Conservation (phyloP, 2,113 vertebrate species). For the Elaphurus davidianus region DNA sequence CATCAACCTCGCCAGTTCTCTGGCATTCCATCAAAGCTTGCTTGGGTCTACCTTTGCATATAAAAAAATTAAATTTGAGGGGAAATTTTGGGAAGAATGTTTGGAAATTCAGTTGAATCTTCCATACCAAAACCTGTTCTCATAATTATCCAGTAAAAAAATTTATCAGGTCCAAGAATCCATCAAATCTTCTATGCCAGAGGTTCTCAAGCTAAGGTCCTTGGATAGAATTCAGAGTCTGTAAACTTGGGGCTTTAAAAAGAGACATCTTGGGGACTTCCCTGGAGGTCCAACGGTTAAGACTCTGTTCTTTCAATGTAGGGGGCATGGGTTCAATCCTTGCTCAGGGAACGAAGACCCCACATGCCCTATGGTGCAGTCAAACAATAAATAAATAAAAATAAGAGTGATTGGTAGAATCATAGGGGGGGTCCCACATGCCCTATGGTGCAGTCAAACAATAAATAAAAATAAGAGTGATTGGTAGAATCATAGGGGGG, state of each 20-base stretch:
- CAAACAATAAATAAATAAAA: background rate
- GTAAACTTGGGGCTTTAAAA: background rate
- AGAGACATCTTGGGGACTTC: background rate
- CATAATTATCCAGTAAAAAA: background rate
- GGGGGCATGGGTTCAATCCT: background rate
- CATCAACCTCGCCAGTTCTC: slow-evolving; percentile 18
- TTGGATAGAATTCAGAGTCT: background rate
- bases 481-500: background rate
- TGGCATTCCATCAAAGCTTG: slow-evolving; percentile 20
- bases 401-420: background rate
- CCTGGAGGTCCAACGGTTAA: background rate
- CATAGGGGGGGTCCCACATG: no score
- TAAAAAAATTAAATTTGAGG: slow-evolving; percentile 33
- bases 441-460: background rate
- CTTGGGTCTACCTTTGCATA: slow-evolving; percentile 15
- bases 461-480: background rate
- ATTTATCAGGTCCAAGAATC: background rate
- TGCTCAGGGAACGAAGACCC: background rate
- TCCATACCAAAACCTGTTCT: background rate
- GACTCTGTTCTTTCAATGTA: background rate
- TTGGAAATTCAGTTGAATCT: background rate
- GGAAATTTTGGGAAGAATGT: background rate
- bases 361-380: background rate
- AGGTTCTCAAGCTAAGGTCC: background rate
- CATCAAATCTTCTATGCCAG: background rate